Conservation (phyloP, 37 sponge, comb jelly and placozoan genomes). For the Diacarnus erythraeanus region DNA sequence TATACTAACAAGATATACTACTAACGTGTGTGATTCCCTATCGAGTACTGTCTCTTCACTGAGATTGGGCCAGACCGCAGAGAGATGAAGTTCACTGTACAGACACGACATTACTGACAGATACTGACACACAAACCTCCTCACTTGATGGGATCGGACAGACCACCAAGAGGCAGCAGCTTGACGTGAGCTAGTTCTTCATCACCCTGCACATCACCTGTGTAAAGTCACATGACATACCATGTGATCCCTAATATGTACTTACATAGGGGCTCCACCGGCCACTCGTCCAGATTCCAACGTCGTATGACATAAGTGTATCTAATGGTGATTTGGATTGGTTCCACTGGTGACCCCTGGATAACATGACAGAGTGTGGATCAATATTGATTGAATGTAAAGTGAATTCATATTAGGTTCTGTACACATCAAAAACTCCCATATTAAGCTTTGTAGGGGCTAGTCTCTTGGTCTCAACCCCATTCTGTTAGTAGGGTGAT, state of each 20-base stretch:
- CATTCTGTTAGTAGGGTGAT: too few species aligned
- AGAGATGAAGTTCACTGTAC: slow-evolving; percentile 75
- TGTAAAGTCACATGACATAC: slow-evolving; percentile 1
- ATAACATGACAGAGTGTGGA: background rate
- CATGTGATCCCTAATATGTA: background rate
- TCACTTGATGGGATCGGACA: slow-evolving; percentile 72
- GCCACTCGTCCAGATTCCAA: slow-evolving; percentile 75
- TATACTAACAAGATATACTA: too few species aligned
- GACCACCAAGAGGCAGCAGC: slow-evolving; percentile 63
- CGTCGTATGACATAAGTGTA: slow-evolving; percentile 71
- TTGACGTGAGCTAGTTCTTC: background rate
- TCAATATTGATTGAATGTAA: background rate
- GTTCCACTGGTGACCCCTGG: background rate
- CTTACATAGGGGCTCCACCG: slow-evolving; percentile 55
- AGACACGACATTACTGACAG: background rate
- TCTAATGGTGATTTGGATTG: slow-evolving; percentile 61
- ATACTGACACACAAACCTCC: slow-evolving; percentile 9
- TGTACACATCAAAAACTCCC: too few species aligned
- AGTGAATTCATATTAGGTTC: too few species aligned
- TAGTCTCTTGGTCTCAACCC: too few species aligned
- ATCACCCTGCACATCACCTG: slow-evolving; percentile 17
- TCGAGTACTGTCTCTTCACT: slow-evolving; percentile 79
- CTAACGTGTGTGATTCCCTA: slow-evolving; percentile 55
- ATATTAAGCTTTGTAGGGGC: too few species aligned
- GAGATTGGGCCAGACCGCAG: slow-evolving; percentile 78